Conservation (phyloP, 2,113 vertebrate genomes). For the Embiotoca jacksoni region DNA sequence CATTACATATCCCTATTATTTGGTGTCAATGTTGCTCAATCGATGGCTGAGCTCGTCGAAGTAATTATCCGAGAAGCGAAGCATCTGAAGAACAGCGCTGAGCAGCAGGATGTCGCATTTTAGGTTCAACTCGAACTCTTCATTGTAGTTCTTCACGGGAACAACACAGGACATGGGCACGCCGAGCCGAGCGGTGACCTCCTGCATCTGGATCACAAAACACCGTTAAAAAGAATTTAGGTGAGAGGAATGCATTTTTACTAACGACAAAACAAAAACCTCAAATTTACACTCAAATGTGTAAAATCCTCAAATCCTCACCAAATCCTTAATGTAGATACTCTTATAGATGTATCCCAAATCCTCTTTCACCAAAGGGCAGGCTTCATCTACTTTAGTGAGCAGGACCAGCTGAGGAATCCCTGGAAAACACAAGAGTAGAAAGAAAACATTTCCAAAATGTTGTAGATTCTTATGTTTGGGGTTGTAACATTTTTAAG, state of each 20-base stretch:
- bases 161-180: constrained; percentile 58
- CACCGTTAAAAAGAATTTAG: background rate
- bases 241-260: background rate
- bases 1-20: background rate
- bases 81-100: constrained; percentile 54
- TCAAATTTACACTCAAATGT: too few relatives aligned
- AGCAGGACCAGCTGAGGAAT: constrained; percentile 63
- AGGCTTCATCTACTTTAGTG: constrained; percentile 65
- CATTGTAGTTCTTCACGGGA: constrained; percentile 77
- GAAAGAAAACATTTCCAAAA: background rate
- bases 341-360: constrained; percentile 58
- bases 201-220: constrained; percentile 49
- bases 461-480: too few relatives aligned
- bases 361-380: constrained; percentile 39
- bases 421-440: constrained; percentile 26
- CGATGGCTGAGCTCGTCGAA: constrained; percentile 54
- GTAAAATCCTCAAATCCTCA: constrained; percentile 18
- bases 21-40: background rate
- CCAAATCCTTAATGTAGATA: constrained; percentile 44
- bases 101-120: constrained; percentile 74
- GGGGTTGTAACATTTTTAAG: too few relatives aligned
- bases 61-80: constrained; percentile 56
- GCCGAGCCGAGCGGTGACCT: constrained; percentile 31
- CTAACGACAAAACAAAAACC: too few relatives aligned
- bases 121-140: constrained; percentile 71